Evolutionary conservation across 2,113 vertebrate genomes (phyloP).

Genomic region (Rynchops niger): DNA sequence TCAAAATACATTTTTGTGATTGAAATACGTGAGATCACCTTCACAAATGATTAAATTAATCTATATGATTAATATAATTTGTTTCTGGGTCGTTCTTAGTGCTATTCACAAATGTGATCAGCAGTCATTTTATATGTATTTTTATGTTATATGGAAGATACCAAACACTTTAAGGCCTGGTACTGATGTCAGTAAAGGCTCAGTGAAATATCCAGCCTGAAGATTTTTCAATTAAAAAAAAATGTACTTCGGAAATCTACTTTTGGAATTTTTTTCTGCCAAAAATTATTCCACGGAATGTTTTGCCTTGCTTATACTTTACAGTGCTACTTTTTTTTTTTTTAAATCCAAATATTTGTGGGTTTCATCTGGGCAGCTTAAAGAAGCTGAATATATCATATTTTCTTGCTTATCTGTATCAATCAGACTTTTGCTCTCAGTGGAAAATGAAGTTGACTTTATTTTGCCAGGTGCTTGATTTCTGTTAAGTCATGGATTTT

Average conservation of each 20-base stretch:
- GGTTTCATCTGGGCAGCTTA: not conserved
- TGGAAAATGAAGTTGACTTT: not conserved
- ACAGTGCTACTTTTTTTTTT: not conserved
- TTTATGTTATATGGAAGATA: not conserved
- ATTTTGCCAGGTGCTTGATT: not conserved
- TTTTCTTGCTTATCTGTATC: not conserved
- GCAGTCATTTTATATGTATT: not conserved
- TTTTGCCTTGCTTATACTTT: not conserved
- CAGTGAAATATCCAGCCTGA: not conserved
- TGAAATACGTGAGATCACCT: not conserved
- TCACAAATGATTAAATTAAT: not conserved
- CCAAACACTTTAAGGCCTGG: not conserved
- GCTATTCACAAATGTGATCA: not conserved
- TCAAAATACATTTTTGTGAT: not conserved
- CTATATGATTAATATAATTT: not conserved
- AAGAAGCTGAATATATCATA: not conserved
- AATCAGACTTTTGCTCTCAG: not conserved
- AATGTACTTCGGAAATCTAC: not conserved
- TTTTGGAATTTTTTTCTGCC: not conserved
- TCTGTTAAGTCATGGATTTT: not conserved
- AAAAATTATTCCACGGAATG: not conserved
- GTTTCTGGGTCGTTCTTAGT: not conserved
- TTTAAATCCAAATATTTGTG: not conserved
- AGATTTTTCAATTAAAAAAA: not conserved
- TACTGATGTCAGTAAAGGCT: not conserved